Base-by-base conservation (phyloP, 2,888 invertebrate genomes). In the Mesopsocus fuscifrons region DNA sequence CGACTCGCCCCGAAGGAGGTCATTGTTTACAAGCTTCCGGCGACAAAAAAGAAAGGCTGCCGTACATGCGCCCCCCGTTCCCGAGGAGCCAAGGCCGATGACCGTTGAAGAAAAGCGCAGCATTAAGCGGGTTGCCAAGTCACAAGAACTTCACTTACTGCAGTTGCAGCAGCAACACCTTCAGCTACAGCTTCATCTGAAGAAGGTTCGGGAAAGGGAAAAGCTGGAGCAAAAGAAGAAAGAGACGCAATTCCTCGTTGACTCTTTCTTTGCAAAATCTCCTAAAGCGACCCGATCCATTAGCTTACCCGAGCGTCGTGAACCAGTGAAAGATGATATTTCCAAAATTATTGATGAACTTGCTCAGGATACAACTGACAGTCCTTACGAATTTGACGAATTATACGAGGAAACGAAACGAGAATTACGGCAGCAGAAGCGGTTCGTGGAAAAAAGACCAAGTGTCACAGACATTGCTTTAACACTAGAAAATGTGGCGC, bases 41-140 rank as follows among this genome's bases (percentile, higher is more conserved):
- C 6, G 41, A 43, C 41, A 23, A 46, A n/a, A 21, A 46, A 63
- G 13, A 57, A 64, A 52, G 62, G 65, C 49, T 46, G 61, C 61
- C 44, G 60, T 62, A 54, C 67, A 66, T 55, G 58, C 58, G 44
- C 52, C 49, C 26, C 41, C 35, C 9, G 15, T 34, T 15, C 6
- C 6, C 8, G 38, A 18, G 3, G 38, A 38, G 6, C 20, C 38
- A 20, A 13, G 18, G 3, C 15, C 6, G 5, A 18, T 20, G 15
- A 18, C 20, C 5, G 38, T 18, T 3, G 38, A 38, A 18, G 17
- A 20, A 9, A 21, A 15, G n/a, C n/a, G 20, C 3, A 33, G 15
- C 17, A 38, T 38, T 11, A 15, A 20, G n/a, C n/a, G n/a, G 15
- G 21, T 38, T 38, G 38, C 38, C 4, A 15, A 38, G 20, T 38